Base-by-base conservation (phyloP, 2,888 invertebrate genomes). In the Neelides folsomi region DNA sequence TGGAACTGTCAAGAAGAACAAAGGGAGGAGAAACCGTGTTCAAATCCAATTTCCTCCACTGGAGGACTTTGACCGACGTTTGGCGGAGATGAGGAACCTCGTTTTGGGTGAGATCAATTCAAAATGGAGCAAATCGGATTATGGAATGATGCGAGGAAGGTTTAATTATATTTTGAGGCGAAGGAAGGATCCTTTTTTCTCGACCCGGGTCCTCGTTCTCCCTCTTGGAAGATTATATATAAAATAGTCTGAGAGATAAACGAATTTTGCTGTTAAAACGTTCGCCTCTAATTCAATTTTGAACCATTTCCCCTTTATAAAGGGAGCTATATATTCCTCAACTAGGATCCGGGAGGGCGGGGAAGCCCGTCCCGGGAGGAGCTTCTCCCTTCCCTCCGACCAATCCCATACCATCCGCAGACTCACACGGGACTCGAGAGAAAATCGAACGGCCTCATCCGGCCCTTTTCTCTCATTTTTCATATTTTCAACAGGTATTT, bases 251-350 rank as follows among this genome's bases (percentile, higher is more conserved):
- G 54, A 56, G 57, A 55, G 62, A 63, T 64, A 64, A 64, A 63
- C 57, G 62, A 64, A 64, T 64, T 64, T 64, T 55, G 64, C 60
- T 63, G 61, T 63, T 62, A 62, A 64, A 64, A 64, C 63, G 63
- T 62, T 63, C 64, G 64, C 61, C 64, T 64, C 64, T 64, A 64
- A 64, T 64, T 64, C 64, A 64, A 64, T 64, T 64, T 64, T 64
- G 64, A 64, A 56, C 54, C 63, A 63, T 64, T 64, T 64, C 60
- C 59, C 59, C 60, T 64, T 64, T 64, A 64, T 64, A 64, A 64
- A 63, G 63, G 59, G 55, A 56, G 15, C 62, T 61, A 60, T 63
- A 63, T 62, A 39, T 55, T 54, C 48, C 48, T 45, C 45, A 42
- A 55, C 48, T 43, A 40, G 43, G 50, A 45, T 46, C 41, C 20